phyloP scores from a whole-genome alignment of 2,113 vertebrate genomes.

The Harpagus bidentatus region DNA sequence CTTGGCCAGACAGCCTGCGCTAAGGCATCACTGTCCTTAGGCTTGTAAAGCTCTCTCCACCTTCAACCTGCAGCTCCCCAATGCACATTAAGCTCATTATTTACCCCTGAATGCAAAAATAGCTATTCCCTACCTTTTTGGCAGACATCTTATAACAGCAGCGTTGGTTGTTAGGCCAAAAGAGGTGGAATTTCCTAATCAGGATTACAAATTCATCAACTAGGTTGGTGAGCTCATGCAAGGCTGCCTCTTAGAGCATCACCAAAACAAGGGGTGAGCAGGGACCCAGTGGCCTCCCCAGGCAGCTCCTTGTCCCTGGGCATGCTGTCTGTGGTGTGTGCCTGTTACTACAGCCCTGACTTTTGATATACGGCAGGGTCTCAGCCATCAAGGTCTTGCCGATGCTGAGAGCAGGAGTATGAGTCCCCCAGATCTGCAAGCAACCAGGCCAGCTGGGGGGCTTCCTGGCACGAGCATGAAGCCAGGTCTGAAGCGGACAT shows the following conservation, averaged over 20 bases:
- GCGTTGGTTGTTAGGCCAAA: neutral
- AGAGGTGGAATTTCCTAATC: neutral
- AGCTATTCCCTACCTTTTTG: neutral
- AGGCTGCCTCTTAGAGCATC: neutral
- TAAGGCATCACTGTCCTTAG: neutral
- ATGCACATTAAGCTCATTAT: neutral
- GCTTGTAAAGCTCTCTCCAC: neutral
- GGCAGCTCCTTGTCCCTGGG: neutral
- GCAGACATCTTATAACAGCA: neutral
- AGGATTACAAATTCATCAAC: neutral
- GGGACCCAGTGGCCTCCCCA: neutral
- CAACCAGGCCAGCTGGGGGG: no score
- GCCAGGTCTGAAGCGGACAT: neutral
- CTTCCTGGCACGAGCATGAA: accelerated
- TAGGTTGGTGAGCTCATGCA: no score
- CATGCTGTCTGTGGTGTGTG: accelerated
- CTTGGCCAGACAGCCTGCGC: neutral
- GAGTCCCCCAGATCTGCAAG: neutral
- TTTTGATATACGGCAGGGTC: accelerated
- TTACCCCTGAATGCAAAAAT: neutral
- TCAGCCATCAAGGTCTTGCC: neutral
- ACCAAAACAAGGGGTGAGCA: neutral
- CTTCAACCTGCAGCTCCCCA: accelerated
- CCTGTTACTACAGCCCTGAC: neutral
- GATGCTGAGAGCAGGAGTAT: neutral